These are phyloP conservation scores for Tragelaphus eurycerus DNA, from an alignment of 2,797 vertebrate genomes.

Conservation along the genomic window DNA sequence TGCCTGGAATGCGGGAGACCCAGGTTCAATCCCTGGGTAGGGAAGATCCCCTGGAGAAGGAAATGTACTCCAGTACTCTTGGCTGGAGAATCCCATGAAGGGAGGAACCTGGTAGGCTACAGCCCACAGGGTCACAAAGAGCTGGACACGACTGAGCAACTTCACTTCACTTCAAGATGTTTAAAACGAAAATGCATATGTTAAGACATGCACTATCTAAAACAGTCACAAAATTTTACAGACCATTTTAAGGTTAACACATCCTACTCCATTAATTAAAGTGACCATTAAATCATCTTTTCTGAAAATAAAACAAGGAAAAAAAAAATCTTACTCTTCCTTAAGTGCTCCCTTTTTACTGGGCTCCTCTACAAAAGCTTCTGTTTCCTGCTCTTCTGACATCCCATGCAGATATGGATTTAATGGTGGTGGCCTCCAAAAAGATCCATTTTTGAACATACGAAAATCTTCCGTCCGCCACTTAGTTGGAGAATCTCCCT, in stretches of 20 bases:
- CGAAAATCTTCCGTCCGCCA: slow-evolving; percentile 98
- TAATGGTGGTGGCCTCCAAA: slow-evolving; percentile 97
- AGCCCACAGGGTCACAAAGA: too few relatives aligned
- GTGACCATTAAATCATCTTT: neutral
- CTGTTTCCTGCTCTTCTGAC: slow-evolving; percentile 93
- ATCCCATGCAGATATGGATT: slow-evolving; percentile 97
- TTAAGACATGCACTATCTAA: neutral
- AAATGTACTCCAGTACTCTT: too few relatives aligned
- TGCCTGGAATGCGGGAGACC: too few relatives aligned
- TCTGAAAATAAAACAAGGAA: slow-evolving; percentile 32
- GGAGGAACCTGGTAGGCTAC: too few relatives aligned
- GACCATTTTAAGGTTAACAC: neutral
- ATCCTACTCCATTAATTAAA: neutral
- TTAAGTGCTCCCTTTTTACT: slow-evolving; percentile 96
- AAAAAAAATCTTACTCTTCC: slow-evolving; percentile 90
- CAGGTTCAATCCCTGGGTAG: too few relatives aligned
- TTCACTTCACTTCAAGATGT: neutral
- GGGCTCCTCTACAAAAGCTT: slow-evolving; percentile 93
- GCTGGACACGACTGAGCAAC: too few relatives aligned
- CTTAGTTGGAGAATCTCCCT: slow-evolving; percentile 97
- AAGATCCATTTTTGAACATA: slow-evolving; percentile 98
- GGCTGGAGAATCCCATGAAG: too few relatives aligned
- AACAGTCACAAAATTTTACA: slow-evolving; percentile 12
- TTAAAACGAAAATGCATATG: slow-evolving; percentile 12
- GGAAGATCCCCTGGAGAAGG: too few relatives aligned